phyloP scores from a whole-genome alignment of 2,113 vertebrate genomes.

The Meriones unguiculatus region DNA sequence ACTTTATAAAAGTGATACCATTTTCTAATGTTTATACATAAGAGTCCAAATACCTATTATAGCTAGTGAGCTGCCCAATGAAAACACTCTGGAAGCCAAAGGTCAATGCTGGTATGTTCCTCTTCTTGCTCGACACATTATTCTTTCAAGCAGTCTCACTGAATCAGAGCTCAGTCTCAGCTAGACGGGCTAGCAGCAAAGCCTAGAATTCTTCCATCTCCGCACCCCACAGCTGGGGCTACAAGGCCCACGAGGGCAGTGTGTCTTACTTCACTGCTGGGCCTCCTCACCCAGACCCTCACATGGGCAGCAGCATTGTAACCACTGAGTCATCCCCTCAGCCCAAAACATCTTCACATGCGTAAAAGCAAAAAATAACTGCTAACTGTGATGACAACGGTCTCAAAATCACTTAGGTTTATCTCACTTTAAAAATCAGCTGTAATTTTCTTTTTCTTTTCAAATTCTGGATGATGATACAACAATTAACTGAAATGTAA shows the following conservation, averaged over 20 bases:
- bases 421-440: slow-evolving; percentile 39
- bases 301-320: not conserved
- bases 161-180: not conserved
- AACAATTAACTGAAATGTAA: slow-evolving; percentile 31
- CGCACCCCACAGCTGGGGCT: not conserved
- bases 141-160: not conserved
- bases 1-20: not conserved
- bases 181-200: not conserved
- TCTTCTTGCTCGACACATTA: too few relatives aligned
- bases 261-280: too few relatives aligned
- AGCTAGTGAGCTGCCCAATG: not conserved
- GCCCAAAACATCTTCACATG: not conserved
- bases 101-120: too few relatives aligned
- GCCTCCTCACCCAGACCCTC: too few relatives aligned
- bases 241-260: too few relatives aligned
- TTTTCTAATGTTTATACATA: slow-evolving; percentile 13
- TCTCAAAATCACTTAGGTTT: slow-evolving; percentile 56
- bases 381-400: not conserved
- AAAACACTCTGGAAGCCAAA: not conserved
- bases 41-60: not conserved
- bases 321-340: not conserved
- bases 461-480: not conserved
- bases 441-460: slow-evolving; percentile 45
- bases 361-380: slow-evolving; percentile 47
- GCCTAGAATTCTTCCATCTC: not conserved